Base-by-base conservation (phyloP, 2,797 vertebrate species). In the Mycteria americana region DNA sequence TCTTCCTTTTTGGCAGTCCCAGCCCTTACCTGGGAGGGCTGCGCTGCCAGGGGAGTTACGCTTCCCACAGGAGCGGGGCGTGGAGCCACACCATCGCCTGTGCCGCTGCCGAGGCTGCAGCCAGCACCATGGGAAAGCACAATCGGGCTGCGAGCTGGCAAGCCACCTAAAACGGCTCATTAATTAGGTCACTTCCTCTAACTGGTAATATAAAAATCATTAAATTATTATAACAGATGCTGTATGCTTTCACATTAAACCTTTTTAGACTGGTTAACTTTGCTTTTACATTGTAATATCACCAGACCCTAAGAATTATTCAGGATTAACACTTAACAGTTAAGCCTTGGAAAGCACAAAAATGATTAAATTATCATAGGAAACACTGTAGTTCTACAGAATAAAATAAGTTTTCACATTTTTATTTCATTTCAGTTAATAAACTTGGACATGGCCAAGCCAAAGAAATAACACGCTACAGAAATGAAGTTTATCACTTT, bases 91-190 rank as follows among this genome's bases (percentile, higher is more conserved):
- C 3, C 39, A 15, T 5, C 16, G 33, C 48, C 56, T 54, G 51
- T 1, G 0, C 13, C 1, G 1, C 54, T 73, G 63, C 15, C 6
- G 7, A 35, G 67, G 43, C 14, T 79, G 43, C 39, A 76, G 35
- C 22, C 59, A 87, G 72, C 51, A 67, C 35, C 48, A 19, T 3
- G 33, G 50, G 18, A 79, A 64, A 74, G 53, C 23, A 33, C 53
- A 39, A 3, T 15, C 30, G 35, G 43, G 13, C 65, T 75, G 35
- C 0, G 1, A 75, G 77, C 3, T 59, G 35, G 51, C 62, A 92
- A 86, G 10, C 30, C 24, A 50, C 33, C 15, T 77, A 73, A 79
- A 90, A 48, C 0, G 0, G 3, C 9, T 78, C 2, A 0, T 92
- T 88, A 65, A 69, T 92, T 78, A 41, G 69, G 57, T 72, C 2